Evolutionary conservation across 2,797 vertebrate species (phyloP), one percentile per base, ranked within the genome.

Genomic region (Erpetoichthys calabaricus): DNA sequence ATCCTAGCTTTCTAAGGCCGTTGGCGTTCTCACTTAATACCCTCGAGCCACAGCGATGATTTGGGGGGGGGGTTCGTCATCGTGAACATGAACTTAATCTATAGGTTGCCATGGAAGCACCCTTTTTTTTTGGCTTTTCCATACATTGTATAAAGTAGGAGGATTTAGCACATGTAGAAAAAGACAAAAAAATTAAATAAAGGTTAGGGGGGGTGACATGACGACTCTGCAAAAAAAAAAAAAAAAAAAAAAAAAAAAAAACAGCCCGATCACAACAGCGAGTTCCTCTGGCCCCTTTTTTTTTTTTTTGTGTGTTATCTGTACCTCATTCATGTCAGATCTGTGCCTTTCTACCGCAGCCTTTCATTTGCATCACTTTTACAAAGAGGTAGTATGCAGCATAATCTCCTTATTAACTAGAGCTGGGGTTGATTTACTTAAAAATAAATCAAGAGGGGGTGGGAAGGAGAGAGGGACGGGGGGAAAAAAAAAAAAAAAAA

Each of bases 381-480:
- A 90, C 91, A 92, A 91, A 90, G 87, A 86, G 80, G 82, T 79
- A 84, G 85, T 80, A 80, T 82, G 80, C 77, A 79, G 77, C 89
- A 86, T 94, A 96, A 96, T 94, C 89, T 91, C 86, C 88, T 93
- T 91, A 94, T 94, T 91, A 94, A 91, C 85, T 81, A 85, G 82
- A 84, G 77, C 81, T 86, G 81, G 80, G 70, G 75, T 80, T 86
- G 83, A 82, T 87, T 90, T 87, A 86, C 89, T 91, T 91, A 88
- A 89, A 91, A 86, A 86, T 82, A 86, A n/a, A n/a, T n/a, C n/a
- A n/a, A n/a, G n/a, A n/a, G n/a, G n/a, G n/a, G n/a, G n/a, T n/a
- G n/a, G n/a, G n/a, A n/a, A n/a, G n/a, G n/a, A n/a, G n/a, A n/a
- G n/a, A n/a, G n/a, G n/a, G n/a, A n/a, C n/a, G n/a, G n/a, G n/a